Conservation (phyloP, 2,113 vertebrate genomes). For the Plotosus lineatus region DNA sequence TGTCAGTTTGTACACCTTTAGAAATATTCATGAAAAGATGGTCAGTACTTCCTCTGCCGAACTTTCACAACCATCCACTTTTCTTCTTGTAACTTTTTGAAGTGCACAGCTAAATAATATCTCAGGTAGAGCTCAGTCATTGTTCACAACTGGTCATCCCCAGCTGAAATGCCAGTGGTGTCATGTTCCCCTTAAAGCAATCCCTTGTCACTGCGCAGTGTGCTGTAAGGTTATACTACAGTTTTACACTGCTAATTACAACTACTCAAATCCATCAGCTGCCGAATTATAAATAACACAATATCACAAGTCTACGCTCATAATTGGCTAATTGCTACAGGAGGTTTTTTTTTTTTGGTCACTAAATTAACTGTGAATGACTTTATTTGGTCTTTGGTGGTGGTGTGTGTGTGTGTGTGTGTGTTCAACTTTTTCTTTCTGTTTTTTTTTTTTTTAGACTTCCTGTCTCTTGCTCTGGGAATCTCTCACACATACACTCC, state of each 20-base stretch:
- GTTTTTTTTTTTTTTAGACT: not conserved
- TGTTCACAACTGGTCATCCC: constrained; percentile 47
- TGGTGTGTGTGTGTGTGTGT: too few species aligned
- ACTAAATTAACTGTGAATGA: constrained; percentile 46
- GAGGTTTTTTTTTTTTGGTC: constrained; percentile 56
- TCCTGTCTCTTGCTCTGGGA: too few species aligned
- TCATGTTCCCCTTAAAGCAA: constrained; percentile 57
- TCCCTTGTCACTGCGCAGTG: constrained; percentile 35
- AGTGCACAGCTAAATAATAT: constrained; percentile 48
- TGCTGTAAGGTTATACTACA: constrained; percentile 60
- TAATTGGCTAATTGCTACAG: constrained; percentile 67
- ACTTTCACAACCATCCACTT: constrained; percentile 11
- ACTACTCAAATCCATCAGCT: constrained; percentile 66
- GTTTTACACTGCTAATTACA: constrained; percentile 68
- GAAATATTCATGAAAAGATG: not conserved
- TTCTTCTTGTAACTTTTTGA: constrained; percentile 36
- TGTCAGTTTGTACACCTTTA: not conserved
- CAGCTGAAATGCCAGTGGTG: constrained; percentile 54
- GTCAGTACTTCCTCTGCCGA: not conserved
- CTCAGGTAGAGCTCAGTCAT: constrained; percentile 49
- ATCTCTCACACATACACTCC: too few species aligned
- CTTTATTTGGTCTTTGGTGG: constrained; percentile 36
- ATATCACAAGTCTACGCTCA: constrained; percentile 62
- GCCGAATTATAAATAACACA: constrained; percentile 71
- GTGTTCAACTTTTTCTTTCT: not conserved